These are phyloP conservation scores for Sternotherus odoratus DNA, from an alignment of 2,797 vertebrate genomes.

Conservation along the genomic window DNA sequence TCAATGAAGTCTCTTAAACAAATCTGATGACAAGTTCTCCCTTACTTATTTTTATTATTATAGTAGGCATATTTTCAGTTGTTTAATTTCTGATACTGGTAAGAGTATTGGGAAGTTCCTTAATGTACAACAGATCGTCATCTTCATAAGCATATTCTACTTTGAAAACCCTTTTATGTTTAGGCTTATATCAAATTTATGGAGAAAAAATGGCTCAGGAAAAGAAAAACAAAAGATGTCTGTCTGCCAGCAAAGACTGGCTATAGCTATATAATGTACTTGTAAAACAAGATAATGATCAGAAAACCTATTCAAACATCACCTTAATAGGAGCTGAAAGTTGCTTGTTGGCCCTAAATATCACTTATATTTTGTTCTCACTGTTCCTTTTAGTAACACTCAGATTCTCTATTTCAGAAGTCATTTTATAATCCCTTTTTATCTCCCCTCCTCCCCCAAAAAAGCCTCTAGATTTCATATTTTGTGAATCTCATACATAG, in stretches of 20 bases:
- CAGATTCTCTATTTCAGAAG: not conserved
- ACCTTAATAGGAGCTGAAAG: not conserved
- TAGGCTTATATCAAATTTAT: not conserved
- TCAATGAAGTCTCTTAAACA: not conserved
- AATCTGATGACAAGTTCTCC: not conserved
- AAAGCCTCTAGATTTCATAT: not conserved
- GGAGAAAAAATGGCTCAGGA: not conserved
- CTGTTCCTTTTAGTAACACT: not conserved
- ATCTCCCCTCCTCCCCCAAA: not conserved
- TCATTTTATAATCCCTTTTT: not conserved
- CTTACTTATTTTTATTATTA: not conserved
- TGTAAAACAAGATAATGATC: not conserved
- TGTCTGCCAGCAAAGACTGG: not conserved
- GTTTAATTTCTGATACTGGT: not conserved
- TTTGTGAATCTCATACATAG: not conserved
- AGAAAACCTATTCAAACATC: not conserved
- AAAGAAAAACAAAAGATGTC: not conserved
- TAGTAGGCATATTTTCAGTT: not conserved
- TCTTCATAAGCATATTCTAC: not conserved
- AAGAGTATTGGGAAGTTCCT: not conserved
- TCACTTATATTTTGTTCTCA: accelerated
- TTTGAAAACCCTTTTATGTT: not conserved
- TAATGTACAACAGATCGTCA: not conserved
- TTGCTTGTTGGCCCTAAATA: not conserved
- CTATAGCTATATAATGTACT: not conserved